phyloP scores from a whole-genome alignment of 2,888 invertebrate genomes.

The Acronicta alni region DNA sequence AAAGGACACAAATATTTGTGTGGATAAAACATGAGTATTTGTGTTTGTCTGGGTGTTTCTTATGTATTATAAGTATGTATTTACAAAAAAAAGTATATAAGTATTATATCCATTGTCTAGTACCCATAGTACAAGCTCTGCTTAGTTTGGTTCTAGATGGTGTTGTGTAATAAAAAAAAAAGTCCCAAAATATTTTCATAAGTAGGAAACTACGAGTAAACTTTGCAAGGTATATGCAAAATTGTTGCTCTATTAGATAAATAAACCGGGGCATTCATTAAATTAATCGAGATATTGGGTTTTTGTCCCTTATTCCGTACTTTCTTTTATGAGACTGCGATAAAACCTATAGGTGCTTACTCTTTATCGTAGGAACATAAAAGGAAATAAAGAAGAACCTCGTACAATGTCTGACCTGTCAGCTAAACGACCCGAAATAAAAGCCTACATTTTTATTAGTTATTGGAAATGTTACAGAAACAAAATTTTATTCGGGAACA shows the following conservation, averaged over 20 bases:
- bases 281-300: constrained; percentile 68
- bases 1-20: too few species aligned
- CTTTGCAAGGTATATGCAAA: constrained; percentile 31
- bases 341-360: constrained; percentile 65
- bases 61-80: too few species aligned
- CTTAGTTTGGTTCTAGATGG: too few species aligned
- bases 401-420: constrained; percentile 61
- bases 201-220: too few species aligned
- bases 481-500: constrained; percentile 40
- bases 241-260: constrained; percentile 58
- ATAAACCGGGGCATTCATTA: constrained; percentile 63
- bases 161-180: too few species aligned
- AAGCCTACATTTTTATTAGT: constrained; percentile 58
- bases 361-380: constrained; percentile 65
- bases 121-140: too few species aligned
- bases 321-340: constrained; percentile 69
- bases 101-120: too few species aligned
- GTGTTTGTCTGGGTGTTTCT: too few species aligned
- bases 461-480: constrained; percentile 50
- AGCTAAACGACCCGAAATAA: constrained; percentile 60
- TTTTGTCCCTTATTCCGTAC: constrained; percentile 67
- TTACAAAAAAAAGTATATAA: too few species aligned
- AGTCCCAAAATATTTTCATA: too few species aligned
- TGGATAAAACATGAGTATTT: too few species aligned
- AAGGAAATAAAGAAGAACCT: constrained; percentile 66